These are phyloP conservation scores for Cosmorhoe ocellata DNA, from an alignment of 2,888 invertebrate species.

Conservation along the genomic window DNA sequence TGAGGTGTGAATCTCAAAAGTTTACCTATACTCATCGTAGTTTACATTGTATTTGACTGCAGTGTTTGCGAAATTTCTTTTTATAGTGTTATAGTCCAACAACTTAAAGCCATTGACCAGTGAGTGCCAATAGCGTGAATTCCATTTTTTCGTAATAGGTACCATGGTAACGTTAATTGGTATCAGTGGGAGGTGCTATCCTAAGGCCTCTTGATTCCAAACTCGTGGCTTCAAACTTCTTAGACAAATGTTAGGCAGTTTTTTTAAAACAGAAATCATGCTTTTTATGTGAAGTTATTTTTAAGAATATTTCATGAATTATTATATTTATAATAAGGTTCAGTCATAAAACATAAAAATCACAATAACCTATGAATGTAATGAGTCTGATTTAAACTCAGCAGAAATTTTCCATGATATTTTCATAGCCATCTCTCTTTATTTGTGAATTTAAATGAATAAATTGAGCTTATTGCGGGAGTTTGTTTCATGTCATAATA, in stretches of 20 bases:
- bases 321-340: too few species aligned
- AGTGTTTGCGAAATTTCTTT: too few species aligned
- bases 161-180: too few species aligned
- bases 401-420: constrained; percentile 28
- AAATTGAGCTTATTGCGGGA: constrained; percentile 41
- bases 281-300: background rate
- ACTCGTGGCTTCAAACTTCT: background rate
- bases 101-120: too few species aligned
- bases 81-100: too few species aligned
- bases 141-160: too few species aligned
- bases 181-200: background rate
- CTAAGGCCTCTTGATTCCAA: background rate
- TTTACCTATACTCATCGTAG: too few species aligned
- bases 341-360: constrained; percentile 24
- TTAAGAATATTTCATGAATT: too few species aligned
- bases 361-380: constrained; percentile 39
- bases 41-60: too few species aligned
- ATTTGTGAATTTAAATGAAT: constrained; percentile 42
- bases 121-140: too few species aligned
- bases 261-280: background rate
- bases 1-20: too few species aligned
- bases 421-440: constrained; percentile 37
- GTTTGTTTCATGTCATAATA: constrained; percentile 51
- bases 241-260: background rate
- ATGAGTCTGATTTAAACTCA: constrained; percentile 24